phyloP scores from a whole-genome alignment of 1,140 invertebrate species.

The silkworm (Bombyx mori) region ASM3026992v2 NC_085111.1:11663001-11663500 shows the following conservation, averaged over 20 bases:
- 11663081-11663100: slow-evolving; percentile 42
- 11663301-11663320: slow-evolving; percentile 23
- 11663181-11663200: slow-evolving; percentile 55
- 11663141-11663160: slow-evolving; percentile 42
- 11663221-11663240: too few relatives aligned
- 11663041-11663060: slow-evolving; percentile 40
- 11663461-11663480: too few relatives aligned
- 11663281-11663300: too few relatives aligned
- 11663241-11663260: too few relatives aligned
- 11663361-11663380: too few relatives aligned
- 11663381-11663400: too few relatives aligned
- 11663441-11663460: too few relatives aligned
- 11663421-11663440: too few relatives aligned
- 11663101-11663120: slow-evolving; percentile 50
- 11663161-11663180: slow-evolving; percentile 55
- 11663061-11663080: slow-evolving; percentile 39
- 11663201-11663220: slow-evolving; percentile 13
- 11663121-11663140: slow-evolving; percentile 34
- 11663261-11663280: too few relatives aligned
- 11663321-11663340: slow-evolving; percentile 33
- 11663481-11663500: too few relatives aligned
- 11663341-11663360: too few relatives aligned
- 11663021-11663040: slow-evolving; percentile 43
- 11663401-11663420: too few relatives aligned
- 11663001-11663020: slow-evolving; percentile 30